A percentile compares a stretch with the other conserved stretches of the same genome.
These are phyloP conservation scores for Pelecanus crispus DNA, from an alignment of 2,113 vertebrate genomes.

Conservation along the genomic window DNA sequence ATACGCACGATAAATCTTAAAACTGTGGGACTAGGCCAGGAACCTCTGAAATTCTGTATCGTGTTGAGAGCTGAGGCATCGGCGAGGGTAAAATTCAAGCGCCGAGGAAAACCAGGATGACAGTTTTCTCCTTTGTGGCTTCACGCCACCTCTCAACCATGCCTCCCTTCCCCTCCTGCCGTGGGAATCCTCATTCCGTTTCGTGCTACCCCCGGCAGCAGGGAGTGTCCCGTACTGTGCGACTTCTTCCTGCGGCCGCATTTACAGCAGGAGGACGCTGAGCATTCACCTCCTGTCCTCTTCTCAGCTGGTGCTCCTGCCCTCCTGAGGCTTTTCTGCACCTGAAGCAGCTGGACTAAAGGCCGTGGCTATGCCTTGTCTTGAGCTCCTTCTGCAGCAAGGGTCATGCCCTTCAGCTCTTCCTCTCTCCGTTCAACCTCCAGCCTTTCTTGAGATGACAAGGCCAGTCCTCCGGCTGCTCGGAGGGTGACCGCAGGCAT, in stretches of 20 bases:
- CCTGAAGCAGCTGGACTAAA: neutral
- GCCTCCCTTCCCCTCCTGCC: neutral
- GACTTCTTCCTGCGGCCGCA: neutral
- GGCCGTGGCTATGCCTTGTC: neutral
- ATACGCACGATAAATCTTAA: fast-evolving
- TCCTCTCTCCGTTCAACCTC: neutral
- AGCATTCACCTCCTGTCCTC: neutral
- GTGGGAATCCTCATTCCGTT: neutral
- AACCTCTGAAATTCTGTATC: neutral
- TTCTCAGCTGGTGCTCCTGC: neutral
- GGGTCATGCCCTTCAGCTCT: neutral
- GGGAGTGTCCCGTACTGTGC: neutral
- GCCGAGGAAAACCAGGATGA: neutral
- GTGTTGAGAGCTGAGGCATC: neutral
- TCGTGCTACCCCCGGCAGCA: neutral
- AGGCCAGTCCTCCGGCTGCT: neutral
- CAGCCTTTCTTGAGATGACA: neutral
- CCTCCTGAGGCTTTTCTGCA: neutral
- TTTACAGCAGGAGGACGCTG: neutral
- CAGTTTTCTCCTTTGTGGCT: neutral
- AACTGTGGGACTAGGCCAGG: neutral
- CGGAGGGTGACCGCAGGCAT: neutral
- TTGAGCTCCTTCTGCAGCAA: neutral
- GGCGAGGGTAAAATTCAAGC: neutral
- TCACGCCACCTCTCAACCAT: neutral